These are phyloP conservation scores for Trematomus bernacchii DNA, from an alignment of 2,797 vertebrate genomes.

Conservation along the genomic window DNA sequence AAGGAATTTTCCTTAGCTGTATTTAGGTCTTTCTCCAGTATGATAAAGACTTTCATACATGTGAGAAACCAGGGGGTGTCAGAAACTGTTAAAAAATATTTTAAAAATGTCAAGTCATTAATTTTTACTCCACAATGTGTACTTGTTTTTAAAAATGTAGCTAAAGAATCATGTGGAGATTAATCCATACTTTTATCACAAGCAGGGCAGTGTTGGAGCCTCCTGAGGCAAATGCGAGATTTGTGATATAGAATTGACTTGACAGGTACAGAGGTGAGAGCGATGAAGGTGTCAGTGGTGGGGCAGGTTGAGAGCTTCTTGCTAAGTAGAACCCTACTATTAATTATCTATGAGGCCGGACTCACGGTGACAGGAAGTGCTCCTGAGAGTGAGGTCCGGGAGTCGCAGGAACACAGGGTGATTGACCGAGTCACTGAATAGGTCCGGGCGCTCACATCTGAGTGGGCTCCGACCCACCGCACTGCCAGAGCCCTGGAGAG, in stretches of 20 bases:
- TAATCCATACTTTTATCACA: conserved; percentile 68
- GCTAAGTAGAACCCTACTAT: conserved; percentile 69
- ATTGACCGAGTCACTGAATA: conserved; percentile 71
- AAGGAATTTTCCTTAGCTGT: conserved; percentile 40
- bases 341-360: conserved; percentile 79
- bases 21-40: conserved; percentile 21
- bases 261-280: conserved; percentile 28
- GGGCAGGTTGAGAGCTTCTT: conserved; percentile 63
- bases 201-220: conserved; percentile 7
- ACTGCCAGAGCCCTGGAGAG: conserved; percentile 59
- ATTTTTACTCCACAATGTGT: conserved; percentile 63
- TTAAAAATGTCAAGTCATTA: conserved; percentile 48
- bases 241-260: background rate
- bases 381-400: conserved; percentile 60
- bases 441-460: conserved; percentile 73
- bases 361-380: conserved; percentile 65
- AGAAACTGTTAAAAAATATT: conserved; percentile 41
- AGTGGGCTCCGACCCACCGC: conserved; percentile 66
- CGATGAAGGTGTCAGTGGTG: conserved; percentile 33
- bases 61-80: conserved; percentile 34
- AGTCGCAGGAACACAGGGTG: conserved; percentile 67
- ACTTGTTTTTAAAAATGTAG: conserved; percentile 54
- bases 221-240: background rate
- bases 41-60: conserved; percentile 19
- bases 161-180: conserved; percentile 26